Conservation (phyloP, 2,113 vertebrate species). For the Promerops cafer region DNA sequence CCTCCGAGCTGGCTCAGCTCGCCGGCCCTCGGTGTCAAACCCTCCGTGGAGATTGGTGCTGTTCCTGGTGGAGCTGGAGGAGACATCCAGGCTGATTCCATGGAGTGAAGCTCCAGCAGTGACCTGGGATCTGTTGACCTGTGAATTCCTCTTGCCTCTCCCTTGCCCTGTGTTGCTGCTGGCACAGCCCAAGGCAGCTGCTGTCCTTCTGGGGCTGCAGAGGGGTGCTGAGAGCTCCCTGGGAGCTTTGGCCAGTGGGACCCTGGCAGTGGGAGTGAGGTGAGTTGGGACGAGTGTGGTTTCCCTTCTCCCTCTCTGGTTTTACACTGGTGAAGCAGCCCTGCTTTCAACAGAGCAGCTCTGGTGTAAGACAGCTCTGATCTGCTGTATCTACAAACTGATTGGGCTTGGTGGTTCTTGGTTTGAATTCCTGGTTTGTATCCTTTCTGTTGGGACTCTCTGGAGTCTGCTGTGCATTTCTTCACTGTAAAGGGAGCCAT, state of each 20-base stretch:
- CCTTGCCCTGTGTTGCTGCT: neutral
- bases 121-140: neutral
- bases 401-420: neutral
- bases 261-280: neutral
- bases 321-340: rapidly evolving
- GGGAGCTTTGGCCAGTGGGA: neutral
- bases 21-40: rapidly evolving
- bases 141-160: neutral
- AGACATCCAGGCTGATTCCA: neutral
- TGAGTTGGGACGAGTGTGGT: neutral
- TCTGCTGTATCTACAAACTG: neutral
- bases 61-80: neutral
- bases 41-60: rapidly evolving
- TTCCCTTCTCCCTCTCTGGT: neutral
- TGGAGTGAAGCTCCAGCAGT: neutral
- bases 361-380: neutral
- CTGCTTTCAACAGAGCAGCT: neutral
- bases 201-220: neutral
- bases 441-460: neutral
- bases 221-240: neutral
- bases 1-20: neutral
- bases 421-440: neutral
- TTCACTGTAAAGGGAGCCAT: neutral
- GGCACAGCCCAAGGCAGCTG: rapidly evolving
- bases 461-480: neutral